phyloP scores from a whole-genome alignment of 2,888 invertebrate species.

The Cantharis rufa region DNA sequence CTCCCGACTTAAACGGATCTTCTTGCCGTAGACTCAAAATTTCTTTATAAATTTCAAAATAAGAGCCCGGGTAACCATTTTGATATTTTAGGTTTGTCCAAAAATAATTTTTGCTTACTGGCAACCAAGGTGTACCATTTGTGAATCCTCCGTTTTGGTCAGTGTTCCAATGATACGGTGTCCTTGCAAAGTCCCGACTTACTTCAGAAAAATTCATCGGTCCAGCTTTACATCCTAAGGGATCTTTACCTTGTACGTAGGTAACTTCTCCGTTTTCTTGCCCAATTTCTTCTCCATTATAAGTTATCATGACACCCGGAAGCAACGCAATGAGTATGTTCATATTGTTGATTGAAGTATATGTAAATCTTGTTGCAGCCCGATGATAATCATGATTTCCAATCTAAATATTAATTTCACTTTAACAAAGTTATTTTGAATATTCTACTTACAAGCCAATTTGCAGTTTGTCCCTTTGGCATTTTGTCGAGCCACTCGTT shows the following conservation, averaged over 20 bases:
- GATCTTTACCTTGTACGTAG: constrained; percentile 59
- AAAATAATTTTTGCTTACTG: constrained; percentile 66
- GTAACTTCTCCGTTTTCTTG: constrained; percentile 65
- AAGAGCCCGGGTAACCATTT: constrained; percentile 55
- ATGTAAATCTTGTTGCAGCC: constrained; percentile 70
- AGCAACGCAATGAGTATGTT: constrained; percentile 81
- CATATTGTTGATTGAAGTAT: constrained; percentile 72
- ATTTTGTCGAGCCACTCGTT: constrained; percentile 69
- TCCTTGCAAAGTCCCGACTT: constrained; percentile 75
- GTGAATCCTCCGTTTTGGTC: constrained; percentile 63
- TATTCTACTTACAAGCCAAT: constrained; percentile 71
- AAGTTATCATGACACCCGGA: constrained; percentile 84
- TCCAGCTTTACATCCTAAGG: constrained; percentile 62
- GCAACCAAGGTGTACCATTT: constrained; percentile 66
- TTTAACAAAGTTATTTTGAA: not conserved
- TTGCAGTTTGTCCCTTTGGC: constrained; percentile 65
- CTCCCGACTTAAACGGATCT: constrained; percentile 59
- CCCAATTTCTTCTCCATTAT: constrained; percentile 85
- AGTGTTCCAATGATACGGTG: constrained; percentile 80
- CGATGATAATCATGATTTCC: constrained; percentile 80
- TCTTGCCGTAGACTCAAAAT: constrained; percentile 61
- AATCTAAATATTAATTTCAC: constrained; percentile 50
- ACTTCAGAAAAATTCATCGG: constrained; percentile 60
- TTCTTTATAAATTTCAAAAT: constrained; percentile 65
- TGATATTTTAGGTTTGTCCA: constrained; percentile 64